Evolutionary conservation across 1,140 invertebrate genomes (phyloP), one percentile per base, ranked within the genome.

Genomic region (Diorhabda carinulata): DNA sequence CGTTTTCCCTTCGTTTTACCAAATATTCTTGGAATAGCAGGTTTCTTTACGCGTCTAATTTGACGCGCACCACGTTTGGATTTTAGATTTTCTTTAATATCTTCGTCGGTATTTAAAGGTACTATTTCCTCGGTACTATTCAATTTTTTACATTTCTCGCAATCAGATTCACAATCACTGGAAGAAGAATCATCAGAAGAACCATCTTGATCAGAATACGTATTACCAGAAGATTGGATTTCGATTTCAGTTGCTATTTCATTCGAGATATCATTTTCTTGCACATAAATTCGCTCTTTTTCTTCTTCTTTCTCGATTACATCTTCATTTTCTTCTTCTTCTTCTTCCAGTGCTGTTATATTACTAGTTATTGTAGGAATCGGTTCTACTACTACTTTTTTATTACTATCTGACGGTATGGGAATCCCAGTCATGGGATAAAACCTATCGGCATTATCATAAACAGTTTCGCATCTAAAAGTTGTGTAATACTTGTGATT

Each of bases 401-500:
- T 57, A 8, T 63, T 61, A 43, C 67, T 43, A 41, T 68, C 61
- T 9, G 77, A 59, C 45, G 71, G 66, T 52, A 79, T 79, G 1
- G 78, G 74, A 44, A 61, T 60, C 6, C 69, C 58, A 5, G 60
- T 78, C 74, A 79, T 72, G 3, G 78, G 78, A 69, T 72, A 78
- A 65, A 78, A 76, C 9, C 76, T 58, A 43, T 79, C 77, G 4
- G 63, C 56, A 56, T 76, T 72, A 5, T 56, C 56, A 42, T 75
- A 74, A 3, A 72, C 59, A 6, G 70, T 72, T 10, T 73, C 65
- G 45, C 76, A 77, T n/a, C 64, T 57, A 63, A 78, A 76, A 3
- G 77, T 73, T 3, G 72, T 73, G 59, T 75, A 79, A 60, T 68
- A 76, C n/a, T 72, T 76, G n/a, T 72, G 71, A 41, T 74, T 73